Evolutionary conservation across 2,888 invertebrate species (phyloP), one percentile per base, ranked within the genome.

Genomic region (Hirtodrosophila cameraria): DNA sequence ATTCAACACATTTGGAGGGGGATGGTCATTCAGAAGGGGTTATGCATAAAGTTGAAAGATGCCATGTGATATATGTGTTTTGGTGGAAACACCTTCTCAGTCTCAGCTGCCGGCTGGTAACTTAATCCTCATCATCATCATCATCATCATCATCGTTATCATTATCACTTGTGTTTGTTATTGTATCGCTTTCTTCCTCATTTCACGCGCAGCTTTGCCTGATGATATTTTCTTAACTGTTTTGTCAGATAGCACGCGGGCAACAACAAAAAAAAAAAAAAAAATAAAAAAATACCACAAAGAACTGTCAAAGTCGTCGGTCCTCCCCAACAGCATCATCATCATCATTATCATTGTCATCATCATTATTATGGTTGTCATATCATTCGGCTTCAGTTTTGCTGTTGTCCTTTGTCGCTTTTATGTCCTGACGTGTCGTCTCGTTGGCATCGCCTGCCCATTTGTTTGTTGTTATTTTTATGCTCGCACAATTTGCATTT

Each of bases 401-500:
- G 35, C 20, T 65, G 55, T 58, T 66, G 81, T 75, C 61, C 73
- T 69, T 66, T 78, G 74, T 57, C 66, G 69, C 58, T 81, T 74
- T 76, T 74, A 70, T 59, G 74, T 82, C 73, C 73, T 73, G 59
- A 72, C 41, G 66, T 75, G 72, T 58, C 67, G 52, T 76, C 62
- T 59, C 62, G 57, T 31, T 53, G 48, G 50, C 57, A 60, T 52
- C 49, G 64, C 60, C 65, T 53, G 63, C 42, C 42, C 68, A 67
- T 74, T 69, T 74, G 76, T 58, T 66, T 75, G 78, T 77, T 81
- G 66, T 72, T 75, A 49, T 76, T 73, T 66, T 80, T 75, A 69
- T 80, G 60, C 67, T 80, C 86, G 57, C 79, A 76, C 84, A 88
- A 87, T 88, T 88, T 88, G 78, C 82, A 88, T 89, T 88, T 89